Percentiles rank a stretch among this genome's conserved stretches.
Conservation (phyloP, 2,888 invertebrate genomes). For the Harpalus rufipes region DNA sequence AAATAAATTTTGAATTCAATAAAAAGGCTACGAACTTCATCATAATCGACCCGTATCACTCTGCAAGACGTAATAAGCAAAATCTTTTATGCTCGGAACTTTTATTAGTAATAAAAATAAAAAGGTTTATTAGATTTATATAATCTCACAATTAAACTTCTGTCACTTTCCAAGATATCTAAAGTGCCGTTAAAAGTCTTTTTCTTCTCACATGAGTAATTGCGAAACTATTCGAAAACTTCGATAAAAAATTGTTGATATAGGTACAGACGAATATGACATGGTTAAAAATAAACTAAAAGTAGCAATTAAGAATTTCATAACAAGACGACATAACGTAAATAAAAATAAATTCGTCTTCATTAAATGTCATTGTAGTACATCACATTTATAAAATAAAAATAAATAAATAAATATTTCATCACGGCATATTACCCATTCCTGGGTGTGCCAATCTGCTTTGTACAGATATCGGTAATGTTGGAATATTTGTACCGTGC, state of each 20-base stretch:
- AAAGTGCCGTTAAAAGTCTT: neutral
- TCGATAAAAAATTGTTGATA: neutral
- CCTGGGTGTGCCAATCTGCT: too few relatives aligned
- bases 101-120: conserved; percentile 3
- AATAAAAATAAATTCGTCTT: conserved; percentile 30
- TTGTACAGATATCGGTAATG: too few relatives aligned
- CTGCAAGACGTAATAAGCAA: neutral
- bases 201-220: neutral
- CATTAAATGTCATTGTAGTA: conserved; percentile 33
- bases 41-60: neutral
- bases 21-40: too few relatives aligned
- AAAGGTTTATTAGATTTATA: conserved; percentile 4
- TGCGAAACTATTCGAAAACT: neutral
- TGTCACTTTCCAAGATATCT: neutral
- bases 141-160: neutral
- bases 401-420: too few relatives aligned
- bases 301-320: conserved; percentile 34
- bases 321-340: conserved; percentile 24
- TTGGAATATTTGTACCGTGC: too few relatives aligned
- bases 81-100: neutral
- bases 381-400: too few relatives aligned
- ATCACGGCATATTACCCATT: too few relatives aligned
- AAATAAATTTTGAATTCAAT: too few relatives aligned
- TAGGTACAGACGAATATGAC: neutral
- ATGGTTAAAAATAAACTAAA: conserved; percentile 1